phyloP scores from a whole-genome alignment of 1,140 invertebrate genomes.

The Eumaeus atala region DNA sequence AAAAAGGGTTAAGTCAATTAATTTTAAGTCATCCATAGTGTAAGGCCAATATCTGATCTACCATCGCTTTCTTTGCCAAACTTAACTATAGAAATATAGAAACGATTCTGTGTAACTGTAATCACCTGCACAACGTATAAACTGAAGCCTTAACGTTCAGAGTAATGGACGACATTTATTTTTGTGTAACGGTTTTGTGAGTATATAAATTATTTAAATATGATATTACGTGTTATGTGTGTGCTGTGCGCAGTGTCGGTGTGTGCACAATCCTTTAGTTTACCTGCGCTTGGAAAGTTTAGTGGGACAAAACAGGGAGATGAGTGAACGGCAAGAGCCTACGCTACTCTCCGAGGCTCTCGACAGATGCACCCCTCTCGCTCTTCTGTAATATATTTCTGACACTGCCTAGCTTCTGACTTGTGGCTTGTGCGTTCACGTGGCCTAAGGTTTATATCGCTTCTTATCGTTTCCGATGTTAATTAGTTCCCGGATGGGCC shows the following conservation, averaged over 20 bases:
- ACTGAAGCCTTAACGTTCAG: slow-evolving; percentile 20
- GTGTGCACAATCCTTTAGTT: slow-evolving; percentile 56
- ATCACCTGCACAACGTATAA: slow-evolving; percentile 61
- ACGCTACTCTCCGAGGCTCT: slow-evolving; percentile 22
- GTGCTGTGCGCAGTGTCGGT: slow-evolving; percentile 46
- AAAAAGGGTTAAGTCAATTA: slow-evolving; percentile 63
- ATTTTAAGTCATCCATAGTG: slow-evolving; percentile 69
- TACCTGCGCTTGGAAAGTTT: slow-evolving; percentile 46
- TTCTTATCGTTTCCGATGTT: slow-evolving; percentile 10
- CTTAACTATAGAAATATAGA: slow-evolving; percentile 41
- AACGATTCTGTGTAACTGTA: slow-evolving; percentile 42
- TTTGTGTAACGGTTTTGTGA: slow-evolving; percentile 45
- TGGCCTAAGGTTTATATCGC: slow-evolving; percentile 12
- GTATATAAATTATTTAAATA: slow-evolving; percentile 49
- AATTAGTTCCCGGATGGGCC: not conserved
- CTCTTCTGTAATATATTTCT: slow-evolving; percentile 2
- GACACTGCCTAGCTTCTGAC: slow-evolving; percentile 16
- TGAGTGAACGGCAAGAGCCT: slow-evolving; percentile 15
- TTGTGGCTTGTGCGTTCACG: slow-evolving; percentile 12
- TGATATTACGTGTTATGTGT: slow-evolving; percentile 40
- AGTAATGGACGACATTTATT: slow-evolving; percentile 33
- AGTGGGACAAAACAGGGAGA: slow-evolving; percentile 53
- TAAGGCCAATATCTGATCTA: slow-evolving; percentile 41
- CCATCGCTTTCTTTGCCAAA: slow-evolving; percentile 62
- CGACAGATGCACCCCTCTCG: slow-evolving; percentile 23